Percentiles rank a stretch among this genome's conserved stretches.
Conservation (phyloP, 2,113 vertebrate species). For the Condylura cristata region DNA sequence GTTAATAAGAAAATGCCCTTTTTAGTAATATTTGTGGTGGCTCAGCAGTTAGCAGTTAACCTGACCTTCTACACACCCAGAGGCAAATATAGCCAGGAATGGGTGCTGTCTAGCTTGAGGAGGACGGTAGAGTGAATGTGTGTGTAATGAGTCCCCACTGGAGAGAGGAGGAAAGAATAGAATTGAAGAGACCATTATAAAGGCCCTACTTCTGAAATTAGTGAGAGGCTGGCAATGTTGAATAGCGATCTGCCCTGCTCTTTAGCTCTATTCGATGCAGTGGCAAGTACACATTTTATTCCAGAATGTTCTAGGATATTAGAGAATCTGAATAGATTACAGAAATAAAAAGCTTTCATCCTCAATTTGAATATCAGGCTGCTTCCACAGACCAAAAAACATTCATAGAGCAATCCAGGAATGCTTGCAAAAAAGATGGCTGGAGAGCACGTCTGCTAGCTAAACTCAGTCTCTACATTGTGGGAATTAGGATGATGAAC, state of each 20-base stretch:
- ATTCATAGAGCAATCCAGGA: neutral
- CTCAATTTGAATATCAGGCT: neutral
- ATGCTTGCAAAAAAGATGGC: neutral
- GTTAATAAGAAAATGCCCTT: neutral
- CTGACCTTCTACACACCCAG: neutral
- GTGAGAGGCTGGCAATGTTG: neutral
- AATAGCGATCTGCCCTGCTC: neutral
- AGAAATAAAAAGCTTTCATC: neutral
- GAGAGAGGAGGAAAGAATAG: neutral
- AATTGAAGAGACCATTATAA: neutral
- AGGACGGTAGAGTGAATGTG: neutral
- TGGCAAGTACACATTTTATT: neutral
- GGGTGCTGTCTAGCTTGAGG: neutral
- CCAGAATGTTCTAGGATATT: neutral
- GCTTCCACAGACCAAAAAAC: neutral
- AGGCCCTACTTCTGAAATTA: neutral
- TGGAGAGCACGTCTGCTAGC: neutral
- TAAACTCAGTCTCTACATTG: neutral
- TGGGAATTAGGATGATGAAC: neutral
- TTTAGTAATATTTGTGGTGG: neutral
- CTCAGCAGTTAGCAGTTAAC: neutral
- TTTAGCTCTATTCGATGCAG: neutral
- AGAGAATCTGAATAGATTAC: neutral
- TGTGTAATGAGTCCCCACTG: neutral
- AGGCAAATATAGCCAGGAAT: neutral